phyloP scores from a whole-genome alignment of 2,888 invertebrate genomes.

The Leptura quadrifasciata region DNA sequence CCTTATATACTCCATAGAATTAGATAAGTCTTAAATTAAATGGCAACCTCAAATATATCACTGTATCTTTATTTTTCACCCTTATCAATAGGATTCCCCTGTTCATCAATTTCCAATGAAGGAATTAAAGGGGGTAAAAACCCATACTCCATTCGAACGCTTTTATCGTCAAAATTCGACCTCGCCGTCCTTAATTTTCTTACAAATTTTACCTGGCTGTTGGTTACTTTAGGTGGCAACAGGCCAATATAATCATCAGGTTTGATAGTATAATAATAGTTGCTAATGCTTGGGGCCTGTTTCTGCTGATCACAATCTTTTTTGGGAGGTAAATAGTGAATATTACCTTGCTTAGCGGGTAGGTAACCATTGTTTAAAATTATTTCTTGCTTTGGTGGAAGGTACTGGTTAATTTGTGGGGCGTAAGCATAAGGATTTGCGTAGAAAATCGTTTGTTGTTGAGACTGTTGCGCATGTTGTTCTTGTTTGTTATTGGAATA shows the following conservation, averaged over 20 bases:
- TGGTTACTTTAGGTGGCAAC: constrained; percentile 72
- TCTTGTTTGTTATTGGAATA: constrained; percentile 35
- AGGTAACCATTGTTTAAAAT: constrained; percentile 42
- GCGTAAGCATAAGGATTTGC: constrained; percentile 57
- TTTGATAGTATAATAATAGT: constrained; percentile 54
- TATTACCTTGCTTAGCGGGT: constrained; percentile 45
- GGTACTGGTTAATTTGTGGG: constrained; percentile 57
- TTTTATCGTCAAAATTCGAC: constrained; percentile 79
- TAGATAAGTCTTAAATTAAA: constrained; percentile 46
- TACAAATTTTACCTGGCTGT: constrained; percentile 38
- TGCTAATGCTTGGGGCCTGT: constrained; percentile 27
- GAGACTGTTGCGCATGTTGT: constrained; percentile 53
- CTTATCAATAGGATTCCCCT: constrained; percentile 79
- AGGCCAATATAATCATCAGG: constrained; percentile 75
- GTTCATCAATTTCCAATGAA: constrained; percentile 86
- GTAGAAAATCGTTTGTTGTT: constrained; percentile 38
- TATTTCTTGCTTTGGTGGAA: constrained; percentile 55
- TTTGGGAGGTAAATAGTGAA: constrained; percentile 49
- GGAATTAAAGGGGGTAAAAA: constrained; percentile 89
- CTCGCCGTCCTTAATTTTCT: constrained; percentile 65
- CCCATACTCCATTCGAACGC: constrained; percentile 86
- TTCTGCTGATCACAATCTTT: constrained; percentile 42
- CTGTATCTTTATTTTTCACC: constrained; percentile 50
- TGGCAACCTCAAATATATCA: constrained; percentile 46
- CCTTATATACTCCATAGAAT: constrained; percentile 29